These are phyloP conservation scores for Nezara viridula DNA, from an alignment of 2,888 invertebrate species.

Conservation along the genomic window DNA sequence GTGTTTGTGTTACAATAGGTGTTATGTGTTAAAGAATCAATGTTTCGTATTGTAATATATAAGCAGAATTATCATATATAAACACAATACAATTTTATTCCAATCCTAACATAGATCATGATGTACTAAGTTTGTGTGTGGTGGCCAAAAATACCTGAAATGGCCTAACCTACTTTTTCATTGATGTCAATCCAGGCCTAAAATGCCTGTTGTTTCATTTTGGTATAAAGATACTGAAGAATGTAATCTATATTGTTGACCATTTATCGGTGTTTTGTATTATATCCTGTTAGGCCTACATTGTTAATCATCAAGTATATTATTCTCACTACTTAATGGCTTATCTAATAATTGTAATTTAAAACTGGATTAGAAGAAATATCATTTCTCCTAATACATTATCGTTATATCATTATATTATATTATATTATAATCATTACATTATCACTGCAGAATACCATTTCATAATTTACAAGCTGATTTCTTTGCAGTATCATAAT, in stretches of 20 bases:
- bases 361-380: not conserved
- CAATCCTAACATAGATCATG: not conserved
- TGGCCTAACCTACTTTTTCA: slow-evolving; percentile 38
- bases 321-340: not conserved
- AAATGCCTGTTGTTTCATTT: slow-evolving; percentile 13
- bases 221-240: not conserved
- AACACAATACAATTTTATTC: not conserved
- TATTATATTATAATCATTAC: too few relatives aligned
- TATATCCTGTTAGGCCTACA: slow-evolving; percentile 35
- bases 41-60: slow-evolving; percentile 28
- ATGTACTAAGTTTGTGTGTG: not conserved
- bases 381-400: too few relatives aligned
- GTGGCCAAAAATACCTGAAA: not conserved
- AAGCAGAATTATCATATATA: too few relatives aligned
- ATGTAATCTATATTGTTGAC: not conserved
- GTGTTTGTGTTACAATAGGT: slow-evolving; percentile 34
- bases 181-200: slow-evolving; percentile 18
- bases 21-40: slow-evolving; percentile 19
- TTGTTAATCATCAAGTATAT: not conserved
- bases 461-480: not conserved
- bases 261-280: not conserved
- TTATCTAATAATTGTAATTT: not conserved
- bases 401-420: too few relatives aligned
- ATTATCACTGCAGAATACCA: too few relatives aligned
- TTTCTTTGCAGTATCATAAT: not conserved